Percentiles rank a stretch among this genome's conserved stretches.
phyloP scores from a whole-genome alignment of 1,140 invertebrate species.

The Neotoxoptera formosana region DNA sequence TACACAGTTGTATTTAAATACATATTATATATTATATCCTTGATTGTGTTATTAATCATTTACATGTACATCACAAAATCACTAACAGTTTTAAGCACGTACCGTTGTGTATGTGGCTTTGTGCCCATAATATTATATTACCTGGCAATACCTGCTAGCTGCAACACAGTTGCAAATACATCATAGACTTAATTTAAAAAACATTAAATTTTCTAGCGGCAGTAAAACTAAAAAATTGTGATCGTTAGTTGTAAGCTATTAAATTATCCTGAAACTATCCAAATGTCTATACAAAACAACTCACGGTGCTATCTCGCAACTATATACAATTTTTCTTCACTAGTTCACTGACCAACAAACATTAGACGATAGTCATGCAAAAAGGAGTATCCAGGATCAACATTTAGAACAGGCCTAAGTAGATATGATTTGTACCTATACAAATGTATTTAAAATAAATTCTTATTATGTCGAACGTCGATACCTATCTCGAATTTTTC shows the following conservation, averaged over 20 bases:
- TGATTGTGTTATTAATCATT: slow-evolving; percentile 27
- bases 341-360: too few species aligned
- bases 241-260: neutral
- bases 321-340: neutral
- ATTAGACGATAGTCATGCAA: too few species aligned
- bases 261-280: neutral
- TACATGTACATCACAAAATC: neutral
- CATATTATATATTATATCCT: slow-evolving; percentile 39
- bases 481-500: too few species aligned
- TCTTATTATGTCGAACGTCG: too few species aligned
- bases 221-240: neutral
- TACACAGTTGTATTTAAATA: slow-evolving; percentile 55
- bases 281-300: neutral
- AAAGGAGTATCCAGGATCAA: neutral
- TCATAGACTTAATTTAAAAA: neutral
- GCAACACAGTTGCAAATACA: neutral
- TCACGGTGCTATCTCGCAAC: neutral
- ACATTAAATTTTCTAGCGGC: neutral
- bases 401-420: neutral
- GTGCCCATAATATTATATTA: neutral
- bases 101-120: too few species aligned
- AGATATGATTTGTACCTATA: too few species aligned
- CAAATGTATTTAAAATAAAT: too few species aligned
- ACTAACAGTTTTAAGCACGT: neutral
- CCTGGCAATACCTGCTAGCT: neutral